phyloP scores from a whole-genome alignment of 2,113 vertebrate species.

The Anhinga rufa region DNA sequence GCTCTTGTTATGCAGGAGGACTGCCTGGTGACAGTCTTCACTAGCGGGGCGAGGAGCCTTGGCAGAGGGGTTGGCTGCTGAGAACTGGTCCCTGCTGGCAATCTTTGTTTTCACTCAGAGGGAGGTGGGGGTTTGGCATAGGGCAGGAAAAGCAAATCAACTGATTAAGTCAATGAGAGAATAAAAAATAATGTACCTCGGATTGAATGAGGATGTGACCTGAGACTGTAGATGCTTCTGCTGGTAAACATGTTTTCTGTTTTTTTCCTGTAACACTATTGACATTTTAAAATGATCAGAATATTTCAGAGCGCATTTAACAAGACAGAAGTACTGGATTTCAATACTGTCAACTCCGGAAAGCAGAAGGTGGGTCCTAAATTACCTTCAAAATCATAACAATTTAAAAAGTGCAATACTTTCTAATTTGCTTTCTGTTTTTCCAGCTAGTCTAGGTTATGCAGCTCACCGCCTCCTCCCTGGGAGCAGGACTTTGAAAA shows the following conservation, averaged over 20 bases:
- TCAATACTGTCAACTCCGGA: background rate
- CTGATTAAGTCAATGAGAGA: conserved; percentile 22
- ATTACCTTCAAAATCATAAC: conserved; percentile 17
- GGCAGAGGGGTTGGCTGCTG: background rate
- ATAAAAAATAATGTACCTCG: background rate
- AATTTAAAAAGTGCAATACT: background rate
- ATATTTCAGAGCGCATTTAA: conserved; percentile 27
- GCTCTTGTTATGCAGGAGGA: background rate
- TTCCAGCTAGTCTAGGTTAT: background rate
- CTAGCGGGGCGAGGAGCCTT: background rate
- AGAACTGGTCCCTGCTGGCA: background rate
- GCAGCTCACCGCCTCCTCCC: background rate
- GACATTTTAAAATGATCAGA: conserved; percentile 40
- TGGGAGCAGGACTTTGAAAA: background rate
- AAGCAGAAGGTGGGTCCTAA: conserved; percentile 12
- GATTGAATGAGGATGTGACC: conserved; percentile 13
- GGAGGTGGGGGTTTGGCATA: background rate
- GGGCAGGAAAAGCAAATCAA: conserved; percentile 25
- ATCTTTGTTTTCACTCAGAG: background rate
- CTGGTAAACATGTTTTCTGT: conserved; percentile 44
- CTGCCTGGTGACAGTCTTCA: background rate
- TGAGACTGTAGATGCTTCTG: background rate
- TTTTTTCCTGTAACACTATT: background rate
- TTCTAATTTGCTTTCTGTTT: background rate
- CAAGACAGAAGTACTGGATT: conserved; percentile 32